Evolutionary conservation across 2,797 vertebrate genomes (phyloP).

Genomic region (Neosalanx taihuensis): DNA sequence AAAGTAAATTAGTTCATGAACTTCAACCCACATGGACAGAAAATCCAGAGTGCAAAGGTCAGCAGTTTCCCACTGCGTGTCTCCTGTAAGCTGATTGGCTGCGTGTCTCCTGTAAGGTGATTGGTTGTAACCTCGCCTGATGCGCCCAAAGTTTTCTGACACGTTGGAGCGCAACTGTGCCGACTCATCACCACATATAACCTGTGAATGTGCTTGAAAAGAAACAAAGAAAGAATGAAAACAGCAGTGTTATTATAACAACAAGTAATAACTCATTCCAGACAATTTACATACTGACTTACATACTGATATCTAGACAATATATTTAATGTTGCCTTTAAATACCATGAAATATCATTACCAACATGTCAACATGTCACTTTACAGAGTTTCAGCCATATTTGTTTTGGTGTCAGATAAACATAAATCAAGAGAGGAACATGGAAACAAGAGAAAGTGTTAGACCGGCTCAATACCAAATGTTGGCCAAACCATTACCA

Average conservation of each 20-base stretch:
- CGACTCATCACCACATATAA: neutral
- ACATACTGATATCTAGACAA: neutral
- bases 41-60: slow-evolving; percentile 61
- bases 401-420: neutral
- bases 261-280: neutral
- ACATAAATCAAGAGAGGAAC: neutral
- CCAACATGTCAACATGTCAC: neutral
- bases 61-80: slow-evolving; percentile 54
- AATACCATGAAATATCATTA: slow-evolving; percentile 41
- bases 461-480: neutral
- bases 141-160: slow-evolving; percentile 65
- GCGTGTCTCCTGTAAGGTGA: slow-evolving; percentile 56
- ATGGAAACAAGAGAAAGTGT: neutral
- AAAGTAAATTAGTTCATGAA: slow-evolving; percentile 25
- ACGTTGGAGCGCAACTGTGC: slow-evolving; percentile 46
- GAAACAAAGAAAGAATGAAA: too few species aligned
- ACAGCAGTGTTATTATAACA: neutral
- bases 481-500: slow-evolving; percentile 16
- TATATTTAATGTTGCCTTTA: neutral
- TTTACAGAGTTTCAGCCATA: neutral
- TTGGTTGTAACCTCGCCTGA: slow-evolving; percentile 65
- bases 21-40: slow-evolving; percentile 52
- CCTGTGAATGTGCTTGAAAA: too few species aligned
- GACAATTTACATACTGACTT: neutral
- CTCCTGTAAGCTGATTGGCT: slow-evolving; percentile 47